These are phyloP conservation scores for Vanessa cardui DNA, from an alignment of 2,888 invertebrate genomes.

Conservation along the genomic window DNA sequence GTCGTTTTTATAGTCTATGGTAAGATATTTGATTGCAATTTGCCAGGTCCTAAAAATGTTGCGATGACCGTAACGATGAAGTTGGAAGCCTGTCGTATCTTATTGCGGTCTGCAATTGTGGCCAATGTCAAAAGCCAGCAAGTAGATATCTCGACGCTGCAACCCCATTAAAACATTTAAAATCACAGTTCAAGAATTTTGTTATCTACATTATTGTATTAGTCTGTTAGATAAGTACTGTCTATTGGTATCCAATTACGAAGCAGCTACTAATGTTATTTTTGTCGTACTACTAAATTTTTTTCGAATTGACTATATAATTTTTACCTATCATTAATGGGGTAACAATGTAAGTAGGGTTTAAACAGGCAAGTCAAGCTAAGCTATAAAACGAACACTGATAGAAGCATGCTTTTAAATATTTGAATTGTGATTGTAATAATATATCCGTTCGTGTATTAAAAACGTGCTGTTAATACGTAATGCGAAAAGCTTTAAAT, in stretches of 20 bases:
- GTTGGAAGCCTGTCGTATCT: slow-evolving; percentile 74
- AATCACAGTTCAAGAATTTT: slow-evolving; percentile 61
- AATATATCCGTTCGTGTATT: slow-evolving; percentile 5
- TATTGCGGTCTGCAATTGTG: slow-evolving; percentile 73
- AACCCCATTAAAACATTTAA: slow-evolving; percentile 79
- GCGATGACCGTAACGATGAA: slow-evolving; percentile 73
- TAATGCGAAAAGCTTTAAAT: slow-evolving; percentile 27
- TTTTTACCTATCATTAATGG: slow-evolving; percentile 28
- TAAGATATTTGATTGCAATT: slow-evolving; percentile 27
- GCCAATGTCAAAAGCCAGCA: slow-evolving; percentile 83
- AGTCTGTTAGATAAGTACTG: slow-evolving; percentile 63
- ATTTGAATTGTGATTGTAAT: slow-evolving; percentile 8
- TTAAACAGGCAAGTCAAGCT: slow-evolving; percentile 47
- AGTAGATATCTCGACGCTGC: slow-evolving; percentile 83
- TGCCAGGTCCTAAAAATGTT: slow-evolving; percentile 56
- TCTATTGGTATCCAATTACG: background rate
- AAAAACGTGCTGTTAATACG: slow-evolving; percentile 57
- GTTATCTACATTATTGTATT: slow-evolving; percentile 50
- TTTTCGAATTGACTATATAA: background rate
- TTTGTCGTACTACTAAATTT: slow-evolving; percentile 1
- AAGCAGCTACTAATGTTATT: background rate
- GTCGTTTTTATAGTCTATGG: slow-evolving; percentile 24
- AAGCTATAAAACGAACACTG: slow-evolving; percentile 38
- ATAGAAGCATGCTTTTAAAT: slow-evolving; percentile 32
- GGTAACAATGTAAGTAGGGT: slow-evolving; percentile 41